phyloP scores from a whole-genome alignment of 2,888 invertebrate genomes.

The Nemoura dubitans region DNA sequence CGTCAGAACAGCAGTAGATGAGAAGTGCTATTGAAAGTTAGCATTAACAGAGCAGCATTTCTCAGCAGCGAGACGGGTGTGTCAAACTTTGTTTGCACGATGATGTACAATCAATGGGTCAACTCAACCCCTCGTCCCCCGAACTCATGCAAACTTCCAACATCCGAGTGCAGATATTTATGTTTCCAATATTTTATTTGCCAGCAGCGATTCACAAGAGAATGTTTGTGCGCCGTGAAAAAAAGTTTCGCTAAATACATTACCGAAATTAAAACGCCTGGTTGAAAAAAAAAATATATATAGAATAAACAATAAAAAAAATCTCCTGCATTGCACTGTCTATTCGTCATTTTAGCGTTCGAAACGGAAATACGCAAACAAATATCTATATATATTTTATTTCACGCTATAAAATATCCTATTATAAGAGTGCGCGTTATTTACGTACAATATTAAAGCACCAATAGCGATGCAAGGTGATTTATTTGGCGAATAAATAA shows the following conservation, averaged over 20 bases:
- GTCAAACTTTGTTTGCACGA: background rate
- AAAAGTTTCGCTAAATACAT: background rate
- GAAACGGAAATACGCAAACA: background rate
- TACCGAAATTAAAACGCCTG: background rate
- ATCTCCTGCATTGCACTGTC: background rate
- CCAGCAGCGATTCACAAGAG: background rate
- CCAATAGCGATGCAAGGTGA: background rate
- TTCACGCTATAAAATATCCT: background rate
- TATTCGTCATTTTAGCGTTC: background rate
- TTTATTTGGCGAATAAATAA: constrained; percentile 25
- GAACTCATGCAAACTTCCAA: too few species aligned
- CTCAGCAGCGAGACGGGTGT: background rate
- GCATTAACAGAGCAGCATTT: background rate
- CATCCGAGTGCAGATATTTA: too few species aligned
- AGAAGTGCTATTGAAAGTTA: background rate
- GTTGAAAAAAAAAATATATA: background rate
- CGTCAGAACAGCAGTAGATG: background rate
- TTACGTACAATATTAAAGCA: background rate
- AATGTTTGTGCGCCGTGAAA: background rate
- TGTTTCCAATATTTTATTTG: background rate
- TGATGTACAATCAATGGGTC: background rate
- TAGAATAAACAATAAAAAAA: background rate
- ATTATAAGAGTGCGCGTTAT: background rate
- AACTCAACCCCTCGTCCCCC: too few species aligned
- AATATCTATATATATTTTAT: constrained; percentile 12